Evolutionary conservation across 2,888 invertebrate species (phyloP), one percentile per base, ranked within the genome.

Genomic region (Fissipunctia ypsillon): DNA sequence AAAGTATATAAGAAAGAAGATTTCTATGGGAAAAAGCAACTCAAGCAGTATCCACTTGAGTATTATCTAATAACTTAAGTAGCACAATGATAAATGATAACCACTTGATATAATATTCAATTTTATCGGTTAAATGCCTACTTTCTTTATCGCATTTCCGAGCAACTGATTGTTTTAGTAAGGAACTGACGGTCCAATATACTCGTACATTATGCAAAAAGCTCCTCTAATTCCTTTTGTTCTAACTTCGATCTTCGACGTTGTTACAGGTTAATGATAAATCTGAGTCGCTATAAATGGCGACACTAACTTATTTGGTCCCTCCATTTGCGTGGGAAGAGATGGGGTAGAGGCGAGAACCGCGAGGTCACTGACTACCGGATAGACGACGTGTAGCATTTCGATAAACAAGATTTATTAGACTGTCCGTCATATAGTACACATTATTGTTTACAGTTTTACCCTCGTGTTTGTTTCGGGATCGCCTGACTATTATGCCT

Each of bases 251-350:
- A 48, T 69, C 1, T n/a, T 52, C 3, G 25, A 50, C 19, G 14
- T 12, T 63, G 22, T 28, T 64, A 28, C 45, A 41, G 19, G 16
- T 38, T 73, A 31, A 43, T n/a, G n/a, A n/a, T 59, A 43, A 67
- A 52, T 60, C 19, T 2, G 22, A 19, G 0, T 50, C 2, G n/a
- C 10, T 74, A 12, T 52, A 45, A 31, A 60, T 43, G 50, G 10
- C 28, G 59, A 50, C 43, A 59, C n/a, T 31, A 25, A 43, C 14
- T 69, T 38, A 60, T 75, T 69, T 54, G 52, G 60, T 31, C 16
- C 12, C 22, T 14, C 68, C 38, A 68, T 60, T 52, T 10, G 45
- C 72, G 80, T 80, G 80, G 68, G 80, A 76, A 65, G 67, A 59
- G n/a, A 35, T 79, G 31, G 78, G 75, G 35, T 66, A 48, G 19